Base-by-base conservation (phyloP, 2,113 vertebrate genomes). In the Castor canadensis region DNA sequence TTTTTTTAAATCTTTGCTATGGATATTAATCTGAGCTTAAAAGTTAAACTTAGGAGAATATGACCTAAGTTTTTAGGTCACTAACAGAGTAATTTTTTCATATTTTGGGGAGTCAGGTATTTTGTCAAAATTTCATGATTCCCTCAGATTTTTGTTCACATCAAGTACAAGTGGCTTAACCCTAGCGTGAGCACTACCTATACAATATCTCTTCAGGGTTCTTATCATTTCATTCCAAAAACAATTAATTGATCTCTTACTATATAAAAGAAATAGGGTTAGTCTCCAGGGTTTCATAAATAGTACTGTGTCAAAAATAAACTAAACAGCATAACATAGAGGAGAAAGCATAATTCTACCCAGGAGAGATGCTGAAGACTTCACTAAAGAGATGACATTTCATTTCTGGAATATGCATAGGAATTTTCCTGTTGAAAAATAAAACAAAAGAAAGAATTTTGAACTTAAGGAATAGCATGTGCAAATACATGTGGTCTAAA, bases 361-460 rank as follows among this genome's bases (percentile, higher is more conserved):
- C 22, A 77, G 66, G n/a, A 72, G 10, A 90, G 11, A 67, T 81
- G 88, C 85, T 47, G 45, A 91, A 94, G 76, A 80, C 54, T 64
- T 85, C 56, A 86, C 83, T 88, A 62, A 87, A 66, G 38, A 56
- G 7, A 77, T 84, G 62, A 67, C 1, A 91, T 87, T 83, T 95
- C 64, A 73, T 80, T 71, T 93, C 49, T 84, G 58, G 73, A 75
- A 28, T 38, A 47, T 30, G 3, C 62, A 30, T 73, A 93, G 35
- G 19, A 89, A 85, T 43, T 83, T 93, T 62, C 19, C 45, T 75
- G 19, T 38, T 9, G 17, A 69, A 77, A 84, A 83, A 64, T 75
- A 85, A 81, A 83, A 32, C 24, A 85, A 85, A 84, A 26, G 9
- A 54, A 94, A 80, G 24, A 80, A 52, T 89, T 91, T 95, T 20